Evolutionary conservation across 1,140 invertebrate genomes (phyloP).

Genomic region (Aradophagus sp.): DNA sequence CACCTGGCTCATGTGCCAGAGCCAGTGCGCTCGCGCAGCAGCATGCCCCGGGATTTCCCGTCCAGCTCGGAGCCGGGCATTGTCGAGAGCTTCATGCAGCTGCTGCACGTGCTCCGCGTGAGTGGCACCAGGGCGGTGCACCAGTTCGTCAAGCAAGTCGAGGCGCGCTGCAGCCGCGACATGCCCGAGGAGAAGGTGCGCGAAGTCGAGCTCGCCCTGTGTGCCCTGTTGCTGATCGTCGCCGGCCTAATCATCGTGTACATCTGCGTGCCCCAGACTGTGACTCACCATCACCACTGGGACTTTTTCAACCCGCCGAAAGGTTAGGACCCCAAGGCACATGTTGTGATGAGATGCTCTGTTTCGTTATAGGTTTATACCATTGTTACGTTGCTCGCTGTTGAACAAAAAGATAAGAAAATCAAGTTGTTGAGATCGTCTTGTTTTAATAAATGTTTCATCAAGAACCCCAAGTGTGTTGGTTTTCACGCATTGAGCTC

Average conservation of each 20-base stretch:
- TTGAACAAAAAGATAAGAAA: no score
- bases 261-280: conserved; percentile 80
- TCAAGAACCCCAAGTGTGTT: conserved; percentile 33
- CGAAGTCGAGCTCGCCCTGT: conserved; percentile 82
- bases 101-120: conserved; percentile 79
- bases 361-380: conserved; percentile 54
- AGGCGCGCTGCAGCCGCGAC: conserved; percentile 75
- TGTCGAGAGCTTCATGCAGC: conserved; percentile 79
- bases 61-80: conserved; percentile 60
- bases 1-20: no score
- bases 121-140: conserved; percentile 79
- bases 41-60: conserved; percentile 13
- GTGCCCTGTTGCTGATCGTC: conserved; percentile 83
- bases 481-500: conserved; percentile 16
- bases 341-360: conserved; percentile 43
- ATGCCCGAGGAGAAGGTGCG: conserved; percentile 77
- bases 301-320: conserved; percentile 87
- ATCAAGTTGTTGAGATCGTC: conserved; percentile 48
- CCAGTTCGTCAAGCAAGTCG: conserved; percentile 79
- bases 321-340: conserved; percentile 38
- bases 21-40: conserved; percentile 24
- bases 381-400: conserved; percentile 49
- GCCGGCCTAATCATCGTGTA: conserved; percentile 82
- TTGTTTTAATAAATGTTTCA: conserved; percentile 56
- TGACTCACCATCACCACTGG: conserved; percentile 87